phyloP scores from a whole-genome alignment of 2,797 vertebrate species.

The Danio kyathit region DNA sequence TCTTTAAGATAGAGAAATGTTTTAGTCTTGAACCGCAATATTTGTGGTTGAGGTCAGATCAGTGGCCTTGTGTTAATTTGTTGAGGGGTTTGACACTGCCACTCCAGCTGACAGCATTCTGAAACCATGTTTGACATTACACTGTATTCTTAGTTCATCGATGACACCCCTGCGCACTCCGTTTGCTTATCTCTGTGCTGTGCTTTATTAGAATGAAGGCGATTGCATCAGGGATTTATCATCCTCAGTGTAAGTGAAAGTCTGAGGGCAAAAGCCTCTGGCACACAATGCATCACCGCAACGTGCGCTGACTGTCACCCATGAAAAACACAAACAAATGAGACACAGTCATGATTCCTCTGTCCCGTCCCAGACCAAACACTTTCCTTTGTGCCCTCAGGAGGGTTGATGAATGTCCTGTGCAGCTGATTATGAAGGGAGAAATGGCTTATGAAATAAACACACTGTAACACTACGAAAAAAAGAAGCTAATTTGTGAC shows the following conservation, averaged over 20 bases:
- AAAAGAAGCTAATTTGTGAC: too few relatives aligned
- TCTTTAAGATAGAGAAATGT: neutral
- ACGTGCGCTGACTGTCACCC: neutral
- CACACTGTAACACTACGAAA: neutral
- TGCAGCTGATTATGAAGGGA: neutral
- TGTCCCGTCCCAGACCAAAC: slow-evolving; percentile 2
- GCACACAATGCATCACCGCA: slow-evolving; percentile 13
- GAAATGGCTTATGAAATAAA: neutral
- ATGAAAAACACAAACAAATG: neutral
- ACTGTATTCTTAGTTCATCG: neutral
- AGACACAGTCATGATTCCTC: neutral
- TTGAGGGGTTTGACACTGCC: neutral
- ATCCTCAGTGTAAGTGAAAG: slow-evolving; percentile 24
- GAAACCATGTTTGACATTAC: slow-evolving; percentile 1
- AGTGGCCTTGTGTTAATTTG: neutral
- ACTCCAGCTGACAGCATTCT: neutral
- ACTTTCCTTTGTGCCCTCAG: neutral
- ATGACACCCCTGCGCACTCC: neutral
- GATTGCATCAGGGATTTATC: slow-evolving; percentile 40
- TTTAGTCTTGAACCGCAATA: neutral
- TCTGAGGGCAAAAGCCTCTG: slow-evolving; percentile 39
- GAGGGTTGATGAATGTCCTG: neutral
- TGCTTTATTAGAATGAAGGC: slow-evolving; percentile 21
- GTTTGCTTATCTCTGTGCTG: slow-evolving; percentile 13
- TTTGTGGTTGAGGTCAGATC: neutral